Base-by-base conservation (phyloP, 37 sponge, comb jelly and placozoan genomes). In the Spongilla lacustris region DNA sequence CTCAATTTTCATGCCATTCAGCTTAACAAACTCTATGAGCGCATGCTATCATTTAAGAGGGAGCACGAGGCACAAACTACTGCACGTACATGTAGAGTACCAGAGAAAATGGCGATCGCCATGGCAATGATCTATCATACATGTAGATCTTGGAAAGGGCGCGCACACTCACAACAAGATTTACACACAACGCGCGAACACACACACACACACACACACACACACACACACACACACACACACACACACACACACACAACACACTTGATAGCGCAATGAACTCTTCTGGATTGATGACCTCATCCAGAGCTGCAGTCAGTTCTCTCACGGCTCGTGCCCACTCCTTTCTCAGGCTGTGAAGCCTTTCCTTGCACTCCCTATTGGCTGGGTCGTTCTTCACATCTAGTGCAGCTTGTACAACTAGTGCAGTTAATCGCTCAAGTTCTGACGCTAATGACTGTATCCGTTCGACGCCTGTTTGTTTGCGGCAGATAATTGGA, bases 251-350 rank as follows among this genome's bases (percentile, higher is more conserved):
- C 2, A 23, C 30, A 77, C 50, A 5, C 12, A 28, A 35, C 75
- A 36, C 71, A 93, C 94, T 91, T 69, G 91, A 87, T 10, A 87
- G 83, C 50, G 85, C 78, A 25, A 93, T 81, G 72, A 94, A 92
- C 32, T 96, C 95, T 22, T 87, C 79, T 8, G 89, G 83, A 49
- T 92, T 91, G 32, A 91, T 89, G 22, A 96, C 79, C 3, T 94
- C 95, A 85, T 96, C 95, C 17, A 94, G 75, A 22, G 92, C 85
- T 22, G 33, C 22, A 2, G 93, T 94, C 46, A 96, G 82, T 46
- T 83, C 66, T 75, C 87, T 77, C 23, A 96, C 97, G 21, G 89
- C 89, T 27, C 67, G 74, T 0, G 79, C 85, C 97, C 97, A 96
- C 78, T 87, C 86, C 21, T 71, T 79, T 14, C 71, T 58, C 50